Evolutionary conservation across 64 coral and sea anemone species (phyloP), one percentile per base, ranked within the genome.

Genomic region (Montipora cactus): DNA sequence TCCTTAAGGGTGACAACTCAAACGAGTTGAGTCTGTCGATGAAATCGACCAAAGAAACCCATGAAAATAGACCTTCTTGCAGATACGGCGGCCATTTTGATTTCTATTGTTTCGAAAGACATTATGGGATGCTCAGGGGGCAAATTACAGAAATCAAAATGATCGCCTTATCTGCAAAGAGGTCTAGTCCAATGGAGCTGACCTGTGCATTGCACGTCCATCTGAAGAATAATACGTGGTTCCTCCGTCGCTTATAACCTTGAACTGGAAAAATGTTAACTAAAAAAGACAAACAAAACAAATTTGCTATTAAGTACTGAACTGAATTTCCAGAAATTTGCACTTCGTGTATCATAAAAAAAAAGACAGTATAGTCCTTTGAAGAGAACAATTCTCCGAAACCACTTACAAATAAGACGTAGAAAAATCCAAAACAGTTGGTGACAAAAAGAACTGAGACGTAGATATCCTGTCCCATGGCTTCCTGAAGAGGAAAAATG

Each of bases 401-500:
- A 49, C 90, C 53, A 57, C 53, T 93, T 88, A 93, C 92, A 15
- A 88, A 57, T 13, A 88, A 88, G 18, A 93, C 59, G 59, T 82
- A 93, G 28, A 80, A 80, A 19, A 93, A 16, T 67, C 92, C 92
- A 51, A 93, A 47, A 7, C 82, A 79, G 62, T 93, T 93, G 53
- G 80, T 14, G 76, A 88, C 37, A 44, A 93, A 88, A 21, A 93
- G 76, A 79, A 82, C 75, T 28, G 84, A 79, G 1, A 93, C 19
- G 57, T 93, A 93, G 16, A 93, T 74, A 68, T 93, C 92, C 13
- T 88, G 84, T 45, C 92, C 75, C 82, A 93, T 87, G 14, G 83
- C 92, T 50, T 74, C 84, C 92, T 93, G n/a, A 88, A 21, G 48
- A 6, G 37, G 57, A 67, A 59, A 44, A 44, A 75, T 4, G 11